Base-by-base conservation (phyloP, 2,113 vertebrate genomes). In the Cryptotis parvus region DNA sequence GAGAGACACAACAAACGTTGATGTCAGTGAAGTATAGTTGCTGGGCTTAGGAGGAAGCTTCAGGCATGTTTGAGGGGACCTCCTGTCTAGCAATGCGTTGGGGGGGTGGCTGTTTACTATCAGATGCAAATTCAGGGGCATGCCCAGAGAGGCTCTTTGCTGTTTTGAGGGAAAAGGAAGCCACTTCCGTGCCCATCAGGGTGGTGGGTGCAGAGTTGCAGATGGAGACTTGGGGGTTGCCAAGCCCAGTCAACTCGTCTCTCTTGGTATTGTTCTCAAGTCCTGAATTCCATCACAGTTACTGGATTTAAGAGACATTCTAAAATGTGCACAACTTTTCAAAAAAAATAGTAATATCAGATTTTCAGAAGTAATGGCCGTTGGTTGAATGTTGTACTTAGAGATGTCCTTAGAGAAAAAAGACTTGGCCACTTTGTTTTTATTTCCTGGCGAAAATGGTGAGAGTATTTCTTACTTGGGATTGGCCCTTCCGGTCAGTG, bases 321-420 rank as follows among this genome's bases (percentile, higher is more conserved):
- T 45, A 35, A 86, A 72, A 69, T 18, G 37, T 2, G 26, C n/a
- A 43, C n/a, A n/a, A n/a, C n/a, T n/a, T n/a, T n/a, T n/a, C n/a
- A n/a, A n/a, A n/a, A n/a, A n/a, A n/a, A n/a, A n/a, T n/a, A n/a
- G n/a, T n/a, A n/a, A n/a, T n/a, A n/a, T n/a, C n/a, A n/a, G n/a
- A n/a, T n/a, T n/a, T n/a, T n/a, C n/a, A n/a, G n/a, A 82, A 92
- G 89, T 74, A 87, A 80, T 31, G 84, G 69, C 35, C 65, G n/a
- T 93, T 92, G 75, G 70, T 75, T 37, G 81, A 84, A 16, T 12
- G 26, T 3, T 3, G 10, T 58, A 1, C 6, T 70, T 33, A 39
- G 66, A 81, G 16, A 33, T 3, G 10, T 58, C 2, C 6, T 70
- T 33, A 39, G 66, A 81, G 16, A 33, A 49, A 79, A 45, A 20